Percentiles rank a stretch among this genome's conserved stretches.
phyloP scores from a whole-genome alignment of 1,140 invertebrate species.

The Micrasema minimum region DNA sequence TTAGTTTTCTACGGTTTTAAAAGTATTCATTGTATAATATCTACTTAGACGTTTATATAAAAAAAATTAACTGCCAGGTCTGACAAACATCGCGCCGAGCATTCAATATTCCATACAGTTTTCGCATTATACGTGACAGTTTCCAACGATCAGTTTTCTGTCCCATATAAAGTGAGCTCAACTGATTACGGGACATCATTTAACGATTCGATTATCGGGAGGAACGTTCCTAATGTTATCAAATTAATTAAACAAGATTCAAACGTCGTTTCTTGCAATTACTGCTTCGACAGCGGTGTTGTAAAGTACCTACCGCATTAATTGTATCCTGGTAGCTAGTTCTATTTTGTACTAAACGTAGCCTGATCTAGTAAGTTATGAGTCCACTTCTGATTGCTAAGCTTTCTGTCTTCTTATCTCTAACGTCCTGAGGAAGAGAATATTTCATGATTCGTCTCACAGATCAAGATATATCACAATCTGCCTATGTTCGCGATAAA shows the following conservation, averaged over 20 bases:
- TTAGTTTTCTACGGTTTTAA: no score
- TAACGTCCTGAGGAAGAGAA: background rate
- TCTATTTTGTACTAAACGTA: background rate
- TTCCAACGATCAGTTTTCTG: no score
- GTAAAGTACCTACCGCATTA: no score
- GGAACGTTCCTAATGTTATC: no score
- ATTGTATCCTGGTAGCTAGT: background rate
- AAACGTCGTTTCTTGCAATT: background rate
- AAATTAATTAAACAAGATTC: background rate
- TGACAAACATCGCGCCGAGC: no score
- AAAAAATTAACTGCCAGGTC: no score
- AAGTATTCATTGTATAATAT: no score
- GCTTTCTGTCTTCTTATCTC: conserved; percentile 4
- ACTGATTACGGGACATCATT: no score
- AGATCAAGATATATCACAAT: background rate
- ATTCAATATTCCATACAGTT: no score
- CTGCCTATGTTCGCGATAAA: background rate
- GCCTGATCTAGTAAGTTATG: conserved; percentile 1
- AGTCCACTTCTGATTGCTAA: conserved; percentile 18
- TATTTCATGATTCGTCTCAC: conserved; percentile 7
- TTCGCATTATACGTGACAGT: no score
- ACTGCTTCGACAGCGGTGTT: background rate
- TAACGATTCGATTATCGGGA: background rate
- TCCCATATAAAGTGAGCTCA: no score
- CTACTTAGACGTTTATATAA: no score